phyloP scores from a whole-genome alignment of 2,113 vertebrate genomes.

The Caracal caracal region DNA sequence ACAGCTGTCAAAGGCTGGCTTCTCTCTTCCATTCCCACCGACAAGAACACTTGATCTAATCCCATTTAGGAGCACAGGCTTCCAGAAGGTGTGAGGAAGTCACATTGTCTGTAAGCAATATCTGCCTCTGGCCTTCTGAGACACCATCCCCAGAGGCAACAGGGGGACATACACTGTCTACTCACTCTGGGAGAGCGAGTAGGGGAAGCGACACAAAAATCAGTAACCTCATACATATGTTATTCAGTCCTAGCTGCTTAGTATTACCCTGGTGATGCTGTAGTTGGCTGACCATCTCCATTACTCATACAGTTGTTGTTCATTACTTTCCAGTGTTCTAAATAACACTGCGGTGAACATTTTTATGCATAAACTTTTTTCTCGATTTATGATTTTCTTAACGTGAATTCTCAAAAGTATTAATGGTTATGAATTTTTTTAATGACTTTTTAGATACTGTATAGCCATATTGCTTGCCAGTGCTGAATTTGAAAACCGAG shows the following conservation, averaged over 20 bases:
- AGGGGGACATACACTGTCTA: background rate
- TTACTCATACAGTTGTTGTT: background rate
- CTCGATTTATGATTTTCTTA: background rate
- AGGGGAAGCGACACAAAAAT: background rate
- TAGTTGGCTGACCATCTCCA: background rate
- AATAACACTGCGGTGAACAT: background rate
- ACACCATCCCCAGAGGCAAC: background rate
- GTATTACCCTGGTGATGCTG: background rate
- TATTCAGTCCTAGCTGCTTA: no score
- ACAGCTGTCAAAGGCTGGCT: background rate
- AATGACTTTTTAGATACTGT: background rate
- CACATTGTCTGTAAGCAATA: background rate
- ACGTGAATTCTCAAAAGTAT: slow-evolving; percentile 5
- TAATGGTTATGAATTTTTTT: background rate
- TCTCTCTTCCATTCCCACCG: background rate
- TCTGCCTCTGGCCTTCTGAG: background rate
- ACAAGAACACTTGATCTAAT: background rate
- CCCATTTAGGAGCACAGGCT: background rate
- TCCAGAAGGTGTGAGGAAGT: background rate
- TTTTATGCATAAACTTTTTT: background rate
- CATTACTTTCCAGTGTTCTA: background rate
- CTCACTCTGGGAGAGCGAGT: background rate
- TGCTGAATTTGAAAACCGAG: background rate
- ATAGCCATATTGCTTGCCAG: background rate
- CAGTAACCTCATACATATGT: accelerated